Evolutionary conservation across 2,113 vertebrate genomes (phyloP), one percentile per base, ranked within the genome.

Genomic region (Malurus melanocephalus): DNA sequence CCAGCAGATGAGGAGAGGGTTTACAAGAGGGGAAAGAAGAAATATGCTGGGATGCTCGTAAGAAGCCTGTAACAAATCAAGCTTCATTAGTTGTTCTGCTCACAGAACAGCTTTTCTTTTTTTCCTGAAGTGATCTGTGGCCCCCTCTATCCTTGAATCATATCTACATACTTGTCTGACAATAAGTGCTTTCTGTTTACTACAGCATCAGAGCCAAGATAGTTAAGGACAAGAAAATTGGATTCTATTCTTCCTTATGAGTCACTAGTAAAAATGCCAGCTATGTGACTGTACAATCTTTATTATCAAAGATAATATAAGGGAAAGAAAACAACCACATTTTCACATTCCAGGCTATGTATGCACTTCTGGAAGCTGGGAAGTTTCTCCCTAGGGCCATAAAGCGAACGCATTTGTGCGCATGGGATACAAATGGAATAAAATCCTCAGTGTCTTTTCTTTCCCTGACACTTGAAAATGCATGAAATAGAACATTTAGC

Each of bases 181-280:
- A 92, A 88, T 88, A 87, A 91, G 48, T 65, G 69, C 46, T 89
- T 89, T 94, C 76, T 92, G 74, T 95, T 94, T 92, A 68, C 72
- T 89, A 56, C 67, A 75, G 32, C 46, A 65, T 64, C 33, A 61
- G 57, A 92, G 85, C 85, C 85, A 94, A 92, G 61, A 88, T 27
- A 81, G 69, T 91, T 94, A 89, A 89, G 83, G 91, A 91, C 76
- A 89, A 95, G 76, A 68, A 89, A 91, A 93, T 24, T 95, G 66
- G 80, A 93, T 92, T 83, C 46, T 78, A 65, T 92, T 91, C 65
- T 84, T 92, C 46, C 80, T 84, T 78, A 74, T 94, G 88, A 91
- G 42, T 92, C 76, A 94, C 53, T 49, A 91, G 52, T 84, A 81
- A 92, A 96, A 94, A 94, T 91, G 65, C 66, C 88, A 94, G 51